Conservation (phyloP, 1,140 invertebrate genomes). For the Pararge aegeria region DNA sequence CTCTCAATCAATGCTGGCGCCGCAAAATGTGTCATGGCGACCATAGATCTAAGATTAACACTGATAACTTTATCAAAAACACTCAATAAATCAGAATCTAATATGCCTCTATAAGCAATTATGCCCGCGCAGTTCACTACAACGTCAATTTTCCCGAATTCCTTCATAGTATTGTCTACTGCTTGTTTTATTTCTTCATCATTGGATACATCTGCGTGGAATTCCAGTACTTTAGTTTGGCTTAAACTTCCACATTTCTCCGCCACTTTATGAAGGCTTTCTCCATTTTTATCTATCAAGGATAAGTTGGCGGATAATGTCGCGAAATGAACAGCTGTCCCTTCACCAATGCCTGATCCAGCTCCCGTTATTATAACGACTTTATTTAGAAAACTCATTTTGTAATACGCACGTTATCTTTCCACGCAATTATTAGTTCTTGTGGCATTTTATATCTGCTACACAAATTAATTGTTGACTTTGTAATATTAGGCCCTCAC, state of each 20-base stretch:
- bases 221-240: slow-evolving; percentile 9
- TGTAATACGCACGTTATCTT: no score
- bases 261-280: slow-evolving; percentile 12
- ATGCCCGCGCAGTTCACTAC: slow-evolving; percentile 19
- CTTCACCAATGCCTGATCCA: slow-evolving; percentile 16
- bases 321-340: slow-evolving; percentile 7
- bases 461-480: no score
- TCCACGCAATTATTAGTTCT: no score
- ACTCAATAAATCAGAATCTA: slow-evolving; percentile 5
- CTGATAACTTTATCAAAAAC: slow-evolving; percentile 9
- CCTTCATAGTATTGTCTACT: not conserved
- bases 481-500: no score
- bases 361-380: slow-evolving; percentile 15
- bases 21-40: slow-evolving; percentile 9
- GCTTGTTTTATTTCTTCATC: slow-evolving; percentile 10
- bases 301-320: slow-evolving; percentile 14
- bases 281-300: slow-evolving; percentile 11
- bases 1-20: slow-evolving; percentile 13
- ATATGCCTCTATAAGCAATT: not conserved
- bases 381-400: slow-evolving; percentile 19
- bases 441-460: no score
- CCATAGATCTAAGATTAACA: slow-evolving; percentile 13
- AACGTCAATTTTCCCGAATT: slow-evolving; percentile 16
- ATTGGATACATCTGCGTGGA: slow-evolving; percentile 1
- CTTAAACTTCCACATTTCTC: slow-evolving; percentile 6